Conservation (phyloP, 64 coral and sea anemone species). For the Dendrophyllia cribrosa region DNA sequence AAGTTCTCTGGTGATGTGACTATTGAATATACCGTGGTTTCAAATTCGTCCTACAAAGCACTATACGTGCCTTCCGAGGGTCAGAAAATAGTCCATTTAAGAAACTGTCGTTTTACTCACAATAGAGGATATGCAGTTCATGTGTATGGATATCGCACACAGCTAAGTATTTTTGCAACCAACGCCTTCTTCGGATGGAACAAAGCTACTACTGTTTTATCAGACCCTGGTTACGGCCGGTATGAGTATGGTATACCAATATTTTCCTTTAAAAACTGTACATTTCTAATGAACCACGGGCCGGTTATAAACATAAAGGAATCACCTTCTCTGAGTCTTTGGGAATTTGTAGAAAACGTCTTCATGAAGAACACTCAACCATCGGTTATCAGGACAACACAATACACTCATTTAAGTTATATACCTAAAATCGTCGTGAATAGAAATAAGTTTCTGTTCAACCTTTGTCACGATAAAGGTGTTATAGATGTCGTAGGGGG, state of each 20-base stretch:
- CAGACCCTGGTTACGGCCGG: not conserved
- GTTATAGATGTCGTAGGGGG: slow-evolving; percentile 25
- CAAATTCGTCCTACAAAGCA: not conserved
- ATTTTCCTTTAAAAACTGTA: not conserved
- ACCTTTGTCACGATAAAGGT: slow-evolving; percentile 41
- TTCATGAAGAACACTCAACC: not conserved
- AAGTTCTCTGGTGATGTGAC: not conserved
- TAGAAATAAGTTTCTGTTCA: slow-evolving; percentile 57
- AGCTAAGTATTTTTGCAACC: not conserved
- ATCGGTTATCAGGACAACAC: not conserved
- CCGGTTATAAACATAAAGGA: not conserved
- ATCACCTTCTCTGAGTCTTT: not conserved
- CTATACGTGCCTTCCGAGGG: not conserved
- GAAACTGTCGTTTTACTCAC: not conserved
- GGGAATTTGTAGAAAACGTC: not conserved
- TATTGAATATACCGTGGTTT: not conserved
- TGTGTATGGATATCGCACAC: not conserved
- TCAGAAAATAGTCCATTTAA: not conserved
- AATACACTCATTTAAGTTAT: not conserved
- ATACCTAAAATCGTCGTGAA: not conserved
- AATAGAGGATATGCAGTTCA: not conserved
- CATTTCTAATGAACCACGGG: not conserved
- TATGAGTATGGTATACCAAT: not conserved
- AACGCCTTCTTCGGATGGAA: not conserved
- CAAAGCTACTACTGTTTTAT: not conserved